Base-by-base conservation (phyloP, 30 jellyfish, hydroid and myxozoan genomes). In the Catostylus mosaicus region DNA sequence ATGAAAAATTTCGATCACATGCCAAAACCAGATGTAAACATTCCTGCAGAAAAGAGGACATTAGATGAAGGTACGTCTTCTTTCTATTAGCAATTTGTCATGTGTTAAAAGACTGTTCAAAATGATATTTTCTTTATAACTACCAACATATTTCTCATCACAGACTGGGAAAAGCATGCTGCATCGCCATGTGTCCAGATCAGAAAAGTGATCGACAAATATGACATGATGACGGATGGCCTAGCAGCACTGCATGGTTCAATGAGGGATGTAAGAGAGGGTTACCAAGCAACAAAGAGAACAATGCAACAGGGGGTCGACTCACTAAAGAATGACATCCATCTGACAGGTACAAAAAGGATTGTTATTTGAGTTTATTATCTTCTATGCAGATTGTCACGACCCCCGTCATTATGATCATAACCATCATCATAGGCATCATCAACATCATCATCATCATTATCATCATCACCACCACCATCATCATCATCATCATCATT, bases 1-100 rank as follows among this genome's bases (percentile, higher is more conserved):
- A 65, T 59, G n/a, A 72, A 67, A 29, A 80, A 51, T 23, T 80
- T 80, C 36, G 90, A 80, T 35, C 90, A 80, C 34, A 66, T 51
- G 24, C 90, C 90, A 31, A 65, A 23, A 3, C 65, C 11, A 26
- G 90, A 80, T 67, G 67, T 26, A 18, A 34, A 66, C 47, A 51
- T 80, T 14, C 90, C 90, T 6, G 90, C 90, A 14, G 90, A 80
- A 54, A 80, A 80, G 33, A 66, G 90, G 47, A 80, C 78, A 1
- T 51, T 80, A 66, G 84, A 80, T 51, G 90, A 80, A 56, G 82
- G 90, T 66, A 40, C 0, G 72, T 4, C n/a, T 31, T 32, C 18
- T 30, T 65, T 8, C 34, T 12, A n/a, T n/a, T n/a, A n/a, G n/a
- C n/a, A n/a, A n/a, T n/a, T n/a, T n/a, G n/a, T n/a, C n/a, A n/a